Evolutionary conservation across 1,140 invertebrate genomes (phyloP).

Genomic region (Nasonia vitripennis): DNA sequence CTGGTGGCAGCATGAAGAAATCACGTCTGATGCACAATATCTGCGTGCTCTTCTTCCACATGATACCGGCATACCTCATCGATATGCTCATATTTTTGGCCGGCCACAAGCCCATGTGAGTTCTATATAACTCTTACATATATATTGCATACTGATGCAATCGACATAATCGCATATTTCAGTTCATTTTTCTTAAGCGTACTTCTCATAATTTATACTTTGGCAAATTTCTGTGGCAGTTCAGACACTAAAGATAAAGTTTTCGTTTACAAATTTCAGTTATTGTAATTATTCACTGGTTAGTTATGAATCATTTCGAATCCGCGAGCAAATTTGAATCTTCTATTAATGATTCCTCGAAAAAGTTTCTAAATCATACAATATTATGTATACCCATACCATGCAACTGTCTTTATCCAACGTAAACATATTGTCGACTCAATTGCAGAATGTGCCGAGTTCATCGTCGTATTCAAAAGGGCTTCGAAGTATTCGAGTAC

Average conservation of each 20-base stretch:
- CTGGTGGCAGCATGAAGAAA: slow-evolving; percentile 91
- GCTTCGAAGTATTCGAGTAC: slow-evolving; percentile 90
- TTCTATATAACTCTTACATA: slow-evolving; percentile 44
- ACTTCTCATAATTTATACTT: too few relatives aligned
- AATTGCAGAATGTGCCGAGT: slow-evolving; percentile 81
- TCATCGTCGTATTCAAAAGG: slow-evolving; percentile 85
- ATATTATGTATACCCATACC: not conserved
- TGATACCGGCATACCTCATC: slow-evolving; percentile 88
- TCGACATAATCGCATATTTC: too few relatives aligned
- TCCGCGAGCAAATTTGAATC: too few relatives aligned
- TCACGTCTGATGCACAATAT: slow-evolving; percentile 85
- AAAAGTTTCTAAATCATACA: too few relatives aligned
- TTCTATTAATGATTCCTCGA: too few relatives aligned
- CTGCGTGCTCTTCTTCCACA: slow-evolving; percentile 88
- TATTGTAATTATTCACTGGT: too few relatives aligned
- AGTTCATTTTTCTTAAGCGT: too few relatives aligned
- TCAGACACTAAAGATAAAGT: too few relatives aligned
- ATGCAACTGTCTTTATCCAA: not conserved
- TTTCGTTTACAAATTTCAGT: too few relatives aligned
- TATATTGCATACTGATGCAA: too few relatives aligned
- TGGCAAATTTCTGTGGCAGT: too few relatives aligned
- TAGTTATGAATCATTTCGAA: too few relatives aligned
- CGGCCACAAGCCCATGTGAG: slow-evolving; percentile 90
- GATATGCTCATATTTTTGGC: slow-evolving; percentile 84
- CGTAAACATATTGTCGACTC: not conserved